Evolutionary conservation across 2,797 vertebrate species (phyloP).

Genomic region (Neomorphus geoffroyi): DNA sequence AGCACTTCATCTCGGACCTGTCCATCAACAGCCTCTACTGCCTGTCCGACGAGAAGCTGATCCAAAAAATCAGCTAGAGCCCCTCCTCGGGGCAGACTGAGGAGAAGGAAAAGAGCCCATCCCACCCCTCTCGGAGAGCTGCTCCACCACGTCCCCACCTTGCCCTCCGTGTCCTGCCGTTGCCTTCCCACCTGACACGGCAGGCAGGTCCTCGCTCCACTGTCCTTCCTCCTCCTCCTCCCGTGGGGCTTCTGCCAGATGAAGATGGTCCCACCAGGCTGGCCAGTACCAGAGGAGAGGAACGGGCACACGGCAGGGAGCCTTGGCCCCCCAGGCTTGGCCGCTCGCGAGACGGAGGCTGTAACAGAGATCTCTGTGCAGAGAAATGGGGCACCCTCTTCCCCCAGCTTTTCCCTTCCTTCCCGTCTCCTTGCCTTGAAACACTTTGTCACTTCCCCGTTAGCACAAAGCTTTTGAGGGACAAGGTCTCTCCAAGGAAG

Average conservation of each 20-base stretch:
- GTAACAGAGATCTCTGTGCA: conserved; percentile 15
- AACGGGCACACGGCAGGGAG: conserved; percentile 45
- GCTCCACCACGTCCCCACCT: conserved; percentile 37
- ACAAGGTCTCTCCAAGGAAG: conserved; percentile 20
- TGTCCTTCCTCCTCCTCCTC: conserved; percentile 48
- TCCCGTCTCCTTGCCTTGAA: conserved; percentile 20
- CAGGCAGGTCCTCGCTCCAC: conserved; percentile 51
- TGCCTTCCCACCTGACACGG: conserved; percentile 45
- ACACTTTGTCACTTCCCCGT: conserved; percentile 47
- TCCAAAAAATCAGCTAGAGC: conserved; percentile 96
- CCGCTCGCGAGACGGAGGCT: background rate
- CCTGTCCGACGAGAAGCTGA: conserved; percentile 97
- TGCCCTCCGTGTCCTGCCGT: conserved; percentile 54
- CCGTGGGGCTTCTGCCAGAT: conserved; percentile 47
- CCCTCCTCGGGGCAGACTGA: conserved; percentile 64
- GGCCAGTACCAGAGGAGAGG: conserved; percentile 73
- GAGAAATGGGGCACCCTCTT: conserved; percentile 37
- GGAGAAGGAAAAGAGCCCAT: conserved; percentile 75
- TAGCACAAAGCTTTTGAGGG: conserved; percentile 44
- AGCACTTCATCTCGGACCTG: conserved; percentile 97
- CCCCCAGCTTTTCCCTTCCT: background rate
- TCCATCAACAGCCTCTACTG: conserved; percentile 97
- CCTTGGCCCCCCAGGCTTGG: background rate
- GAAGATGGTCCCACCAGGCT: conserved; percentile 62
- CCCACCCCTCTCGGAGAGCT: conserved; percentile 72